Percentiles rank a stretch among this genome's conserved stretches.
Evolutionary conservation across 2,113 vertebrate genomes (phyloP).

Genomic region (Lasiurus cinereus): DNA sequence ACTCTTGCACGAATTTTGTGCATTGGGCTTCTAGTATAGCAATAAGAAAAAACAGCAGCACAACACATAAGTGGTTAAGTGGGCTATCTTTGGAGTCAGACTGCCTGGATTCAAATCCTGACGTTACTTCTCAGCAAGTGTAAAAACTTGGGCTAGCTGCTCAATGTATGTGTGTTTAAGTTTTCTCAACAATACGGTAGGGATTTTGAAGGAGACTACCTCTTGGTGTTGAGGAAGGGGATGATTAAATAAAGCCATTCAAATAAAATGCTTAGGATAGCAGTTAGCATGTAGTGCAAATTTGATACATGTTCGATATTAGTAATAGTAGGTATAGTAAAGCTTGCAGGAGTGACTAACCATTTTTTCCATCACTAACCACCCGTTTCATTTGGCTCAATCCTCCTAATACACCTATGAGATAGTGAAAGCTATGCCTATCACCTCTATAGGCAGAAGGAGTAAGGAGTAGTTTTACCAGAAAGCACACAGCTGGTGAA

Average conservation of each 20-base stretch:
- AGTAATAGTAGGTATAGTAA: background rate
- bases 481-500: background rate
- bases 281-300: background rate
- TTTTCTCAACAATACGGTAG: background rate
- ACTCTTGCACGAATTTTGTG: no score
- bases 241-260: background rate
- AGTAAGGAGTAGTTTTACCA: background rate
- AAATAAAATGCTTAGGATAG: constrained; percentile 31
- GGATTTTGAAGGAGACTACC: background rate
- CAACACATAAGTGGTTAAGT: background rate
- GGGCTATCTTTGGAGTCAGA: background rate
- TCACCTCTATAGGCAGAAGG: background rate
- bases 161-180: background rate
- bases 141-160: background rate
- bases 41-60: background rate
- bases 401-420: background rate
- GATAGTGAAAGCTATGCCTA: background rate
- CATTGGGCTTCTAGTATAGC: background rate
- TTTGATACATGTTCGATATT: background rate
- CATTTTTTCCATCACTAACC: background rate
- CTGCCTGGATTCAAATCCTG: background rate
- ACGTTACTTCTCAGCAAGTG: background rate
- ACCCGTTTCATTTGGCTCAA: background rate
- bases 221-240: background rate
- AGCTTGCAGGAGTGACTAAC: background rate